phyloP scores from a whole-genome alignment of 1,140 invertebrate genomes.

The Hyphantria cunea region DNA sequence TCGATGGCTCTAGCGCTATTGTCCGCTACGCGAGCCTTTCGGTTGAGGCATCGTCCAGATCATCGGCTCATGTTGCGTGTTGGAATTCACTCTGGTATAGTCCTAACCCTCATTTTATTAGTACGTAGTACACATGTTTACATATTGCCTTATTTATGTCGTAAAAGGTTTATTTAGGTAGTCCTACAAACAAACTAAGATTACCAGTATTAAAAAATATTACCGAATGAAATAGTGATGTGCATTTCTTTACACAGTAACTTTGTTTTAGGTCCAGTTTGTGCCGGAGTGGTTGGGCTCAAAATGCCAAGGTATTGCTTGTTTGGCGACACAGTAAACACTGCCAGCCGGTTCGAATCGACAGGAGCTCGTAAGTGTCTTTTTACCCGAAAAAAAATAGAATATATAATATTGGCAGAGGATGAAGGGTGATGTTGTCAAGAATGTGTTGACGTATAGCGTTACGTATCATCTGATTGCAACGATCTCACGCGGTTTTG shows the following conservation, averaged over 20 bases:
- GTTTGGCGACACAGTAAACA: conserved; percentile 95
- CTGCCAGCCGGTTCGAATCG: conserved; percentile 96
- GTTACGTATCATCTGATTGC: too few species aligned
- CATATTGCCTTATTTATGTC: too few species aligned
- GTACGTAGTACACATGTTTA: too few species aligned
- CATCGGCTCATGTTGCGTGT: conserved; percentile 94
- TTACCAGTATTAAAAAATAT: too few species aligned
- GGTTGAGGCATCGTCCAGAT: conserved; percentile 92
- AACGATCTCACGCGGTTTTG: too few species aligned
- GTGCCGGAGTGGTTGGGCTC: conserved; percentile 93
- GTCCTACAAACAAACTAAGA: too few species aligned
- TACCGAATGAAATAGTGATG: too few species aligned
- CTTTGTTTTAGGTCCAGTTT: conserved; percentile 84
- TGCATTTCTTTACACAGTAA: neutral
- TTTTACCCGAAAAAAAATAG: neutral
- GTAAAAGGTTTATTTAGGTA: too few species aligned
- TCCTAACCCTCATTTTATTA: conserved; percentile 1
- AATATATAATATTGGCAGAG: too few species aligned
- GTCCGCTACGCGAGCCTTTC: conserved; percentile 91
- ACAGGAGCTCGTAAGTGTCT: conserved; percentile 87
- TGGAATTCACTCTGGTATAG: conserved; percentile 93
- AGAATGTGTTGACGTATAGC: too few species aligned
- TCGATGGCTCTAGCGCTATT: conserved; percentile 95
- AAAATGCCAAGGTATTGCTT: conserved; percentile 96
- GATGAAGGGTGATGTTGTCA: too few species aligned